Evolutionary conservation across 2,797 vertebrate genomes (phyloP).

Genomic region (Carapus acus): DNA sequence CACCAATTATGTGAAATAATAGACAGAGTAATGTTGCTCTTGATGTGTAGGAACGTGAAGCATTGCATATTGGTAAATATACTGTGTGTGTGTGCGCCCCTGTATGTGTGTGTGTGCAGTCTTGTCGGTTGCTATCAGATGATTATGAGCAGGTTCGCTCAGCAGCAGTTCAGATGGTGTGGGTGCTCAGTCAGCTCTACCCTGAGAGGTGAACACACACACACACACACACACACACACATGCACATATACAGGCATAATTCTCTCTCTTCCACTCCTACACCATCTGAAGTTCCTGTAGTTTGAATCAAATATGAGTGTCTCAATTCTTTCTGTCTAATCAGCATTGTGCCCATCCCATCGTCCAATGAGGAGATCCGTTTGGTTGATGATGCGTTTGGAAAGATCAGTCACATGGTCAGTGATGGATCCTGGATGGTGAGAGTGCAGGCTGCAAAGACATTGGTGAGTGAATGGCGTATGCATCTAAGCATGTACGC

Average conservation of each 20-base stretch:
- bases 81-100: conserved; percentile 1
- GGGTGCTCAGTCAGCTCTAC: conserved; percentile 94
- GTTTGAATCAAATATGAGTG: too few species aligned
- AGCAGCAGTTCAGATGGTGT: conserved; percentile 90
- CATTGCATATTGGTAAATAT: too few species aligned
- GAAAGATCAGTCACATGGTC: conserved; percentile 98
- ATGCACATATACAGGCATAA: too few species aligned
- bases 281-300: too few species aligned
- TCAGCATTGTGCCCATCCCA: conserved; percentile 93
- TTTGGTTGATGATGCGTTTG: conserved; percentile 92
- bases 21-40: too few species aligned
- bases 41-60: too few species aligned
- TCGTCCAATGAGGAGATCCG: conserved; percentile 98
- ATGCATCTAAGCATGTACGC: too few species aligned
- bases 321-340: conserved; percentile 9
- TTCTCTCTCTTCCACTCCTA: too few species aligned
- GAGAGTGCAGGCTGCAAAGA: conserved; percentile 90
- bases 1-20: too few species aligned
- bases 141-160: conserved; percentile 98
- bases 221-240: too few species aligned
- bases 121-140: conserved; percentile 87
- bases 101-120: conserved; percentile 66
- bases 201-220: conserved; percentile 81
- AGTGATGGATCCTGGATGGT: conserved; percentile 97
- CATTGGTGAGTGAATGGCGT: conserved; percentile 88